Conservation (phyloP, 2,113 vertebrate genomes). For the Pomatorhinus ruficollis region DNA sequence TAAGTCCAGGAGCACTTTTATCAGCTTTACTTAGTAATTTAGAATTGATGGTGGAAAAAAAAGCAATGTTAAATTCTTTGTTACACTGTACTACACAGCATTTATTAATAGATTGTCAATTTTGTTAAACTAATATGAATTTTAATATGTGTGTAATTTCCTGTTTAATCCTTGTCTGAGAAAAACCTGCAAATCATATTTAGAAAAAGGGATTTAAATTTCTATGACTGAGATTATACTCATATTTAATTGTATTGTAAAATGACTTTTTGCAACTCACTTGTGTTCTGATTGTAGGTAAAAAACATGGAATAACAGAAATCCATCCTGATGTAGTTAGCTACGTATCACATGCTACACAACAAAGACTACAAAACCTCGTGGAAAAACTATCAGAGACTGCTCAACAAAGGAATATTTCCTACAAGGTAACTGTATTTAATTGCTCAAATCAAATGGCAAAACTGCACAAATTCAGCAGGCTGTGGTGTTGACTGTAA, state of each 20-base stretch:
- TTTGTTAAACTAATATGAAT: background rate
- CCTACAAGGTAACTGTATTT: conserved; percentile 81
- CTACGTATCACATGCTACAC: conserved; percentile 88
- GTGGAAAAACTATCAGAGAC: conserved; percentile 90
- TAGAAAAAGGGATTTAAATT: background rate
- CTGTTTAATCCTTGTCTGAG: background rate
- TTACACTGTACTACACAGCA: background rate
- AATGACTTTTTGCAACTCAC: background rate
- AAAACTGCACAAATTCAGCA: background rate
- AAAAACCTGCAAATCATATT: background rate
- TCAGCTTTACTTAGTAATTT: background rate
- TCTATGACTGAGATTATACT: background rate
- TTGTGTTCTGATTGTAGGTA: conserved; percentile 74
- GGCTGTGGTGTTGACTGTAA: background rate
- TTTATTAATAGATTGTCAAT: background rate
- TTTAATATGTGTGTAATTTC: background rate
- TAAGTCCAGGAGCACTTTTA: background rate
- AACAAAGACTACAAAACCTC: conserved; percentile 87
- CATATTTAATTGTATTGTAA: background rate
- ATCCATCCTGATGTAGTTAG: conserved; percentile 89
- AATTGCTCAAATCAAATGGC: background rate
- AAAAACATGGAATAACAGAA: conserved; percentile 89
- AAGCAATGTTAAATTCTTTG: background rate
- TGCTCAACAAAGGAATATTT: conserved; percentile 90
- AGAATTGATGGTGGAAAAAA: background rate